Evolutionary conservation across 2,797 vertebrate species (phyloP), one percentile per base, ranked within the genome.

Genomic region (Carduelis carduelis): DNA sequence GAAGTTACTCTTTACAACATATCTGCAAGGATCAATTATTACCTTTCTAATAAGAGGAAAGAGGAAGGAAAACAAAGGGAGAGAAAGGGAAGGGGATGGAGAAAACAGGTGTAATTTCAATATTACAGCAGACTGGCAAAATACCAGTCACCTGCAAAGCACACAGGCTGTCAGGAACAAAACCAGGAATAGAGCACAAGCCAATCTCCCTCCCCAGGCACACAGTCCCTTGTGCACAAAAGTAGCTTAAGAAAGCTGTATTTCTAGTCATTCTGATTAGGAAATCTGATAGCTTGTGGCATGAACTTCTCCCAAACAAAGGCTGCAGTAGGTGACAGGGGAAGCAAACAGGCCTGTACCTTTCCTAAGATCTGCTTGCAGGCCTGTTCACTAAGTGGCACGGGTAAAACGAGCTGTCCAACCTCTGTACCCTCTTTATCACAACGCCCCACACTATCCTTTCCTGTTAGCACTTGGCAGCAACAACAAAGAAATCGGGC

Each of bases 341-440:
- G 35, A 47, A 89, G 74, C 34, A 55, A 44, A 72, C 52, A 79
- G 43, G 32, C 46, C 50, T 65, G 37, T 41, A 46, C 19, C 11
- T 3, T 26, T 81, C 50, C 69, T 23, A 61, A 55, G 57, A 71
- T 65, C 57, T 78, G 63, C 66, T 46, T 76, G 83, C 77, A 76
- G 83, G 76, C 30, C 72, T 81, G 52, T 46, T 87, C 61, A 72
- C 69, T 83, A 32, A 59, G 56, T 2, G 14, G 55, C 74, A 35
- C 27, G 4, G 28, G 52, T 63, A 76, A 94, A 71, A 90, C 23
- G 14, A 85, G 76, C 85, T 74, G 15, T 37, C 19, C 64, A 74
- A 52, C 71, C 88, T 91, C 87, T 63, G 68, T 20, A 80, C 35
- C 32, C 55, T 87, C 52, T 85, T 89, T 85, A 87, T 87, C 79